Base-by-base conservation (phyloP, 1,140 invertebrate species). In the Drosophila pandora region DNA sequence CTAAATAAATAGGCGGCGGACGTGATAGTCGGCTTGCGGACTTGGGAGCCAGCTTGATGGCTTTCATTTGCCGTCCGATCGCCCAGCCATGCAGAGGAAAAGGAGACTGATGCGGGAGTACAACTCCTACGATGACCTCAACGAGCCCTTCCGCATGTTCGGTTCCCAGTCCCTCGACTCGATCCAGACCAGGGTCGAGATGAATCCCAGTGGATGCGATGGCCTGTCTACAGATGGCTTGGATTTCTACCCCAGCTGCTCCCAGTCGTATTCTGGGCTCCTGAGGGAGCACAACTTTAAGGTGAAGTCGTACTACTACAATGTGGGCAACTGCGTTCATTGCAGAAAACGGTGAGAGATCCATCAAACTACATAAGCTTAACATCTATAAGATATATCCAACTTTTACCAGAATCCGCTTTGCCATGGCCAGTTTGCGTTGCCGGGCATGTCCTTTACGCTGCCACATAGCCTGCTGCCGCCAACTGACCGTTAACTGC, bases 301-400 rank as follows among this genome's bases (percentile, higher is more conserved):
- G 39, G 93, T 93, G 9, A 98, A 97, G 93, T 97, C 95, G 34
- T 94, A 97, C 55, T 94, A 97, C 61, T 95, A 98, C 53, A 96
- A 95, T 90, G 94, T 95, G 32, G 97, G 98, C 92, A 94, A 93
- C 1, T 99, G 98, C 92, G 94, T 93, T 21, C 94, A 95, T 1
- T 98, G 97, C 90, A 94, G 95, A 8, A 97, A 96, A 91, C 94
- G 94, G 95, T 95, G 81, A 83, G 73, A 8, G 2, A 2, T 34
- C 32, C 10, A 10, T 8, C 7, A 10, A 34, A 37, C 34, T 37
- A n/a, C 10, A 17, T 17, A 17, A 17, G 17, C 17, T 17, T 17
- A 17, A 17, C 2, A 37, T 12, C 10, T 3, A 37, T 10, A 34
- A 34, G 32, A 2, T 37, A 12, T 37, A 12, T 37, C 30, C 10